Conservation (phyloP, 2,797 vertebrate genomes). For the Halcyon leucocephala region DNA sequence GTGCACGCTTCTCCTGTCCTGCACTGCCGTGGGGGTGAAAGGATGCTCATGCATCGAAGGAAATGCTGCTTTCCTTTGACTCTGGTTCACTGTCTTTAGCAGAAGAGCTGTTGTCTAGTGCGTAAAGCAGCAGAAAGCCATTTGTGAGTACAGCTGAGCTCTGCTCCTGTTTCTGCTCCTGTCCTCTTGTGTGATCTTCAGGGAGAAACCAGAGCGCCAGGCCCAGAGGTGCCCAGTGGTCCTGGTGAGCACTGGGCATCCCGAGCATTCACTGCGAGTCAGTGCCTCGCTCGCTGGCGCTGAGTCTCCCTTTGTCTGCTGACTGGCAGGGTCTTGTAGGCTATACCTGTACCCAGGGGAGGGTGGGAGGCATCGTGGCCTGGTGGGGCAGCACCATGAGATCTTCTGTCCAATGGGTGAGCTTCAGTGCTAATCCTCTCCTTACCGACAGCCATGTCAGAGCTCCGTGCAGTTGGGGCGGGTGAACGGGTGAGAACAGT, state of each 20-base stretch:
- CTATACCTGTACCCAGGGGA: not conserved
- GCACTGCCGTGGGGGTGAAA: not conserved
- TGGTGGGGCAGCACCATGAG: not conserved
- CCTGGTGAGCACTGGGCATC: not conserved
- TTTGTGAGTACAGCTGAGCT: not conserved
- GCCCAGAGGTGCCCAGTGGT: rapidly evolving
- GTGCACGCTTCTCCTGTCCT: not conserved
- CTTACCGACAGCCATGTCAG: slow-evolving; percentile 49
- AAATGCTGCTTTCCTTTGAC: not conserved
- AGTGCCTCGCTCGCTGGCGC: not conserved
- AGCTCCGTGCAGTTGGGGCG: slow-evolving; percentile 60
- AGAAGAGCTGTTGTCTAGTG: not conserved
- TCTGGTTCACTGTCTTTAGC: not conserved
- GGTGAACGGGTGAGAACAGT: slow-evolving; percentile 51
- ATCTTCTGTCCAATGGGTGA: not conserved
- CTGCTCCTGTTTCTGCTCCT: not conserved
- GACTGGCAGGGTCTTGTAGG: not conserved
- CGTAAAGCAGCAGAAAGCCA: not conserved
- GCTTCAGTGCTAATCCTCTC: not conserved
- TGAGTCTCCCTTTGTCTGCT: not conserved
- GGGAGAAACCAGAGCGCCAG: not conserved
- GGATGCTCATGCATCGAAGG: not conserved
- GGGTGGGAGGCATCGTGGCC: not conserved
- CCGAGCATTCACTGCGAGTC: not conserved
- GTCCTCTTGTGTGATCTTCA: not conserved